These are phyloP conservation scores for Drosophila barbarae DNA, from an alignment of 2,888 invertebrate species.

Conservation along the genomic window DNA sequence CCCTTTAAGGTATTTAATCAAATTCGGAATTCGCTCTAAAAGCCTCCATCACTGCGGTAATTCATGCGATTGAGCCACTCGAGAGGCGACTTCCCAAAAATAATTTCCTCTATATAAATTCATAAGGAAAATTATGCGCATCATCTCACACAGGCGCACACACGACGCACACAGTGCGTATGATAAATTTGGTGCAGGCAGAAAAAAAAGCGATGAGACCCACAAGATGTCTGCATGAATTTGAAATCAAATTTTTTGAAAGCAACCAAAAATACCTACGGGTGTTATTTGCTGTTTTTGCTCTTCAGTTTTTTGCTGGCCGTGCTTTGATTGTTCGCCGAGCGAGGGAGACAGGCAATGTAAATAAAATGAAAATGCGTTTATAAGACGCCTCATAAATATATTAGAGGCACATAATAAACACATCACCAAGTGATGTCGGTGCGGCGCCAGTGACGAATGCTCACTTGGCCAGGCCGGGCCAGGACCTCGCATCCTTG, in stretches of 20 bases:
- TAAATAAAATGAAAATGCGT: constrained; percentile 74
- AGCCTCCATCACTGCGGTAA: constrained; percentile 8
- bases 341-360: constrained; percentile 34
- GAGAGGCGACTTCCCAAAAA: constrained; percentile 29
- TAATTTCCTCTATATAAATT: constrained; percentile 41
- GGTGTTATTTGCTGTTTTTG: constrained; percentile 45
- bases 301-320: not conserved
- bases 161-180: constrained; percentile 40
- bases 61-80: constrained; percentile 37
- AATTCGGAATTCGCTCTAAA: too few species aligned
- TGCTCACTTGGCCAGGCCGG: constrained; percentile 47
- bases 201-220: constrained; percentile 17
- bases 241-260: constrained; percentile 62
- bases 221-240: constrained; percentile 62
- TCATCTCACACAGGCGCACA: constrained; percentile 21
- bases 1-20: too few species aligned
- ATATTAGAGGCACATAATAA: constrained; percentile 73
- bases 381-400: constrained; percentile 74
- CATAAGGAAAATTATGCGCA: constrained; percentile 54
- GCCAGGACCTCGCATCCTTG: constrained; percentile 14
- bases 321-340: constrained; percentile 22
- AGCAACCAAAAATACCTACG: constrained; percentile 57
- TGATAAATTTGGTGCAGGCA: constrained; percentile 41
- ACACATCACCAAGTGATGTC: constrained; percentile 67
- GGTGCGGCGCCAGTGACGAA: constrained; percentile 59